Base-by-base conservation (phyloP, 92 coral and sea anemone species). In the Umimayanthus chanpuru region DNA sequence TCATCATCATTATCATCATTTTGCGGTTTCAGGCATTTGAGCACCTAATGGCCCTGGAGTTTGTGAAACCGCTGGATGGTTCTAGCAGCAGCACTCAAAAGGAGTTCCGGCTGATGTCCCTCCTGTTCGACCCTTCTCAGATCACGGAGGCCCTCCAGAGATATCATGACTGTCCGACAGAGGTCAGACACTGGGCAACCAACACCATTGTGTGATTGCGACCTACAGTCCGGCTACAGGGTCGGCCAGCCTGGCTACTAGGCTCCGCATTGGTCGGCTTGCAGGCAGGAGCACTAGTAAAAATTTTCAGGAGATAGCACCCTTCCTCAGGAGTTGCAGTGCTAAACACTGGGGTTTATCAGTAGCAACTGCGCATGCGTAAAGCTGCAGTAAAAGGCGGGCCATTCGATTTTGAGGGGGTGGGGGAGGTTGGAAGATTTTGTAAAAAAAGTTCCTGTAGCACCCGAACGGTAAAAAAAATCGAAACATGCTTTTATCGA, bases 111-210 rank as follows among this genome's bases (percentile, higher is more conserved):
- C 91, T 94, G 81, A 92, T 97, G 86, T 89, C 92, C 18, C 88
- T 97, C 65, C 83, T 97, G 80, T 93, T 97, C 61, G 98, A 92
- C 68, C 91, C 97, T 1, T 74, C 81, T 7, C 99, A 97, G 87
- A 89, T 97, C 68, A 95, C 91, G 79, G 94, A 95, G 6, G 98
- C 94, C 11, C 89, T 97, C n/a, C 94, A 93, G 75, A 91, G 85
- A 68, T 97, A 93, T 86, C 96, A 97, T 1, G 99, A 95, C 28
- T 97, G 99, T 49, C 99, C 99, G n/a, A 97, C 99, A 26, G 99
- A 97, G 79, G 93, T 97, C 58, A 91, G 77, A 76, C 98, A 97
- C 40, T 97, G 99, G 99, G 99, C 98, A 20, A 93, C 92, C 53
- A 94, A 92, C 80, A 32, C 88, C n/a, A 53, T 76, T 65, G 87